These are phyloP conservation scores for Heterocephalus glaber DNA, from an alignment of 2,113 vertebrate species.

Conservation along the genomic window DNA sequence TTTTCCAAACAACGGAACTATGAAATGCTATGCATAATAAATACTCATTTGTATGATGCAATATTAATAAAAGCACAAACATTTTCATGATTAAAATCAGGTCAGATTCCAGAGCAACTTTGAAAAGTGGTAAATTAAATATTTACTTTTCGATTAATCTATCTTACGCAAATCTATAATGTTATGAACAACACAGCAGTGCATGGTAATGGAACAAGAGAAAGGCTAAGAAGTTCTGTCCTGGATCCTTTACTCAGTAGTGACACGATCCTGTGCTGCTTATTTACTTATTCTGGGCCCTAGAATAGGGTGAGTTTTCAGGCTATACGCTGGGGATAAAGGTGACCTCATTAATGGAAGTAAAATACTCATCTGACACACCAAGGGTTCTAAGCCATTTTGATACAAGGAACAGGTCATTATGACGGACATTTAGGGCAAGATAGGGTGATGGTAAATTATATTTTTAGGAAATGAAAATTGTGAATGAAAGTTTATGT, in stretches of 20 bases:
- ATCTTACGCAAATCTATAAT: slow-evolving; percentile 34
- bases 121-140: slow-evolving; percentile 41
- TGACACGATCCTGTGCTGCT: background rate
- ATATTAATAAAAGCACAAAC: slow-evolving; percentile 54
- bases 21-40: slow-evolving; percentile 50
- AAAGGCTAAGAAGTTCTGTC: background rate
- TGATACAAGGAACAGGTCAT: background rate
- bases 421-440: background rate
- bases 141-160: slow-evolving; percentile 61
- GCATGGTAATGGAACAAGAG: background rate
- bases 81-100: slow-evolving; percentile 47
- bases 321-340: background rate
- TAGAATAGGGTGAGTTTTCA: background rate
- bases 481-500: background rate
- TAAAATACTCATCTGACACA: background rate
- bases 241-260: background rate
- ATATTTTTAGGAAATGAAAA: background rate
- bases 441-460: background rate
- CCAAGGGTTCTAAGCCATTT: background rate
- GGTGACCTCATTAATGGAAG: background rate
- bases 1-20: slow-evolving; percentile 37
- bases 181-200: background rate
- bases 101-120: slow-evolving; percentile 23
- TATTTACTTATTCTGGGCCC: background rate
- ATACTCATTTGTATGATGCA: slow-evolving; percentile 44